phyloP scores from a whole-genome alignment of 1,140 invertebrate species.

The Mya arenaria region DNA sequence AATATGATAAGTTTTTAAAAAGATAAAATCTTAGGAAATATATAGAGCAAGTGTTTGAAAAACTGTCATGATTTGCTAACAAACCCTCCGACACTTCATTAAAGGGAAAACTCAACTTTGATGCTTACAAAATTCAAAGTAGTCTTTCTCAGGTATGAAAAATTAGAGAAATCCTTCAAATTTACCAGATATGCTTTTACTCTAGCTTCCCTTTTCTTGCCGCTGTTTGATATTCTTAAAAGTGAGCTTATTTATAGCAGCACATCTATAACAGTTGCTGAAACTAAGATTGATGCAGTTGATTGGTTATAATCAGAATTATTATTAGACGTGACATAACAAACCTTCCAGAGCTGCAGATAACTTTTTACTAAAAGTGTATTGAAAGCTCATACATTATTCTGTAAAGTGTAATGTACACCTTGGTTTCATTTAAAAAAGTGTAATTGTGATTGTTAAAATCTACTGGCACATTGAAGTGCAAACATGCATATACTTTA shows the following conservation, averaged over 20 bases:
- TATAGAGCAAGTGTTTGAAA: neutral
- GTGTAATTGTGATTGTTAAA: too few species aligned
- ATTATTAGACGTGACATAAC: too few species aligned
- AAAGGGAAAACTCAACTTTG: slow-evolving; percentile 35
- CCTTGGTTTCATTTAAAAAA: too few species aligned
- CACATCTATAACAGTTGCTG: neutral
- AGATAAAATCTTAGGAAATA: too few species aligned
- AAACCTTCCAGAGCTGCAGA: too few species aligned
- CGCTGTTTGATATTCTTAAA: neutral
- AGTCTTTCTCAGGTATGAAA: slow-evolving; percentile 29
- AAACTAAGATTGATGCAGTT: neutral
- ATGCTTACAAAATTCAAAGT: slow-evolving; percentile 39
- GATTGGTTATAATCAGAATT: too few species aligned
- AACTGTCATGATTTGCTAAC: neutral
- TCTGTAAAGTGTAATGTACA: too few species aligned
- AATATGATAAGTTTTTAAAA: too few species aligned
- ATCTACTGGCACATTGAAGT: too few species aligned
- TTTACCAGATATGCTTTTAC: neutral
- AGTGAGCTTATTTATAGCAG: neutral
- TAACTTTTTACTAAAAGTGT: too few species aligned
- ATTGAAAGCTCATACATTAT: too few species aligned
- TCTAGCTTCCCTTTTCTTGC: neutral
- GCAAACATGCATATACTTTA: too few species aligned
- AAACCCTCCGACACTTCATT: neutral
- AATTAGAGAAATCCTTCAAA: neutral